phyloP scores from a whole-genome alignment of 2,113 vertebrate species.

The Cinclus mexicanus region DNA sequence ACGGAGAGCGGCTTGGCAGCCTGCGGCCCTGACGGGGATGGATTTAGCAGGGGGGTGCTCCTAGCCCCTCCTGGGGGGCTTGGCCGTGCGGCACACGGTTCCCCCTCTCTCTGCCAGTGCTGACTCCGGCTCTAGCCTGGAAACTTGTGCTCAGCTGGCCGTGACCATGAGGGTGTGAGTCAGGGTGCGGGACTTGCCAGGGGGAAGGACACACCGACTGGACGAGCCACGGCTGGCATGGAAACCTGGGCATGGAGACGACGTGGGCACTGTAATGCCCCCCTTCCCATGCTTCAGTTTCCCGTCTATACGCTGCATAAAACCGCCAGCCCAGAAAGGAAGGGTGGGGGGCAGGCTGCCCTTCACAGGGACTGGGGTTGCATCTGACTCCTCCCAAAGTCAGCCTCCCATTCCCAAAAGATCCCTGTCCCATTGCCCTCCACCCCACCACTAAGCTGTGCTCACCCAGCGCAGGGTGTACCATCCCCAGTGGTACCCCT shows the following conservation, averaged over 20 bases:
- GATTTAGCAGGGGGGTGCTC: background rate
- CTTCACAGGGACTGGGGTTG: background rate
- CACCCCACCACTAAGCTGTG: background rate
- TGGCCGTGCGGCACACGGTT: background rate
- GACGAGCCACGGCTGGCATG: background rate
- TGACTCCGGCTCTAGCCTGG: background rate
- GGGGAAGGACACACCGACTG: background rate
- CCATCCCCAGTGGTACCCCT: background rate
- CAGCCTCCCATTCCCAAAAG: background rate
- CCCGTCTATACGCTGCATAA: background rate
- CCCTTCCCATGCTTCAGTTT: background rate
- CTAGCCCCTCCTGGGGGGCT: background rate
- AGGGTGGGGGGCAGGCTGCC: background rate
- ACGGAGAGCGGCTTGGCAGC: background rate
- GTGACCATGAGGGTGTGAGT: slow-evolving; percentile 25
- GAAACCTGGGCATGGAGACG: background rate
- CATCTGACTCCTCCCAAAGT: background rate
- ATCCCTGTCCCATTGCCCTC: background rate
- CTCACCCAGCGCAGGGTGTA: background rate
- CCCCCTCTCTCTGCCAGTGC: too few relatives aligned
- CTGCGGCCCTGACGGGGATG: background rate
- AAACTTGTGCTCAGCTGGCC: slow-evolving; percentile 25
- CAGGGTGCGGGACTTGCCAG: background rate
- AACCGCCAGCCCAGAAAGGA: background rate
- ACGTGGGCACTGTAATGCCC: background rate